These are phyloP conservation scores for Apostichopus japonicus DNA, from an alignment of 35 echinoderm and acorn worm species.

Conservation along the genomic window DNA sequence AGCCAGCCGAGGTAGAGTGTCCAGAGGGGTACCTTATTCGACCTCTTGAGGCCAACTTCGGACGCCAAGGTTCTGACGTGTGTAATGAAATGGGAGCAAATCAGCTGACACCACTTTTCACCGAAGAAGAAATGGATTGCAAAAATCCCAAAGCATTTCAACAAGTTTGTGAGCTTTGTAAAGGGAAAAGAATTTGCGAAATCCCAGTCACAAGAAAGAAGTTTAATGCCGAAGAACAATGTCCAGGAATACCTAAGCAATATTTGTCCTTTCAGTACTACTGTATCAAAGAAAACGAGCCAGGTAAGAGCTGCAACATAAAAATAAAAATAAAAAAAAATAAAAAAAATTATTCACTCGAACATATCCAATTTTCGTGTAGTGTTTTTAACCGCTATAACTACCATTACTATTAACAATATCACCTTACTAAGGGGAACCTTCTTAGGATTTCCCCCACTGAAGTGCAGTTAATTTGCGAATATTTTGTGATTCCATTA, in stretches of 20 bases:
- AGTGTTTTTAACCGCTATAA: no score
- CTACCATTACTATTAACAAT: no score
- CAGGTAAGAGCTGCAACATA: slow-evolving; percentile 3
- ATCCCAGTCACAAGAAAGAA: slow-evolving; percentile 49
- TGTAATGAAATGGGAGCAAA: not conserved
- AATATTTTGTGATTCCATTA: no score
- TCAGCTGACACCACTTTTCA: slow-evolving; percentile 33
- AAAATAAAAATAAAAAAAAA: no score
- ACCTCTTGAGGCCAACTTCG: slow-evolving; percentile 38
- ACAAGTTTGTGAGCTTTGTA: slow-evolving; percentile 54
- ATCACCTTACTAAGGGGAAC: no score
- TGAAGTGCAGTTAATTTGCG: no score
- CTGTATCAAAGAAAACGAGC: slow-evolving; percentile 34
- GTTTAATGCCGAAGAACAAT: slow-evolving; percentile 12
- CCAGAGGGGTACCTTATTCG: slow-evolving; percentile 48
- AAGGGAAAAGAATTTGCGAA: slow-evolving; percentile 34
- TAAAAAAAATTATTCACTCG: no score
- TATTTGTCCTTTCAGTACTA: slow-evolving; percentile 55
- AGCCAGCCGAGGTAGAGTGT: slow-evolving; percentile 28
- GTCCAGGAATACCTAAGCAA: slow-evolving; percentile 11
- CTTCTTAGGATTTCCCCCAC: no score
- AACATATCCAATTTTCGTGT: no score
- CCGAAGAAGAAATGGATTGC: slow-evolving; percentile 50
- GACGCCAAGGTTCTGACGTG: slow-evolving; percentile 45
- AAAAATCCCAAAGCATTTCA: slow-evolving; percentile 33